phyloP scores from a whole-genome alignment of 53 echinoderm and acorn worm genomes.

The Holothuria leucospilota region DNA sequence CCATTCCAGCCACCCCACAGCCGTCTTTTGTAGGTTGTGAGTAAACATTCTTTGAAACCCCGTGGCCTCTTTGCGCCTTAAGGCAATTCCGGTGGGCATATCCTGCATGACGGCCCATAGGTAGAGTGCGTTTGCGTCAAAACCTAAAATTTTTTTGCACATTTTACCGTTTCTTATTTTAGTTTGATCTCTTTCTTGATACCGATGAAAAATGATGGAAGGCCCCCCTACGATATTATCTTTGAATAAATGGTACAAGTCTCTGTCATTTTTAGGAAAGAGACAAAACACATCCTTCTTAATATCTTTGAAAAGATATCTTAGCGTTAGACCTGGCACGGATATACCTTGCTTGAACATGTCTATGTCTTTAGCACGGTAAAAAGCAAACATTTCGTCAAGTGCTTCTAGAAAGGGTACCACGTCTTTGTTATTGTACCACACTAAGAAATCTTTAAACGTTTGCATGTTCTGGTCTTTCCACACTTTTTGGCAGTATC shows the following conservation, averaged over 20 bases:
- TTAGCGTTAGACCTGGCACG: conserved; percentile 20
- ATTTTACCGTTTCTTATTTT: conserved; percentile 24
- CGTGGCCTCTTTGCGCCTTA: neutral
- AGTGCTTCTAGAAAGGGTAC: conserved; percentile 24
- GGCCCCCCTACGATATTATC: too few species aligned
- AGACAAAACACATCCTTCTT: neutral
- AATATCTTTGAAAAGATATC: conserved; percentile 5
- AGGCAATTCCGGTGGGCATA: conserved; percentile 40
- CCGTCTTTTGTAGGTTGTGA: neutral
- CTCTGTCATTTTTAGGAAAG: neutral
- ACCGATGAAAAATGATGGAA: neutral
- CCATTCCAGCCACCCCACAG: conserved; percentile 58
- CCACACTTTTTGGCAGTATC: conserved; percentile 23
- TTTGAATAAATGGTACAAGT: neutral
- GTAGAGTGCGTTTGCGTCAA: conserved; percentile 53
- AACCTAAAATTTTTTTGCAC: conserved; percentile 19
- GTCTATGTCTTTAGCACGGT: neutral
- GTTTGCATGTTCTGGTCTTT: conserved; percentile 7
- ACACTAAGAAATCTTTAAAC: conserved; percentile 52
- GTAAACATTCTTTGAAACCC: conserved; percentile 2
- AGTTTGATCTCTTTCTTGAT: conserved; percentile 42
- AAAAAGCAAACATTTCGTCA: conserved; percentile 38
- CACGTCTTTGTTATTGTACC: conserved; percentile 58
- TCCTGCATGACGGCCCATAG: conserved; percentile 52
- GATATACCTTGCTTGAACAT: neutral